Percentiles rank a stretch among this genome's conserved stretches.
Conservation (phyloP, 2,113 vertebrate species). For the Baryphthengus martii region DNA sequence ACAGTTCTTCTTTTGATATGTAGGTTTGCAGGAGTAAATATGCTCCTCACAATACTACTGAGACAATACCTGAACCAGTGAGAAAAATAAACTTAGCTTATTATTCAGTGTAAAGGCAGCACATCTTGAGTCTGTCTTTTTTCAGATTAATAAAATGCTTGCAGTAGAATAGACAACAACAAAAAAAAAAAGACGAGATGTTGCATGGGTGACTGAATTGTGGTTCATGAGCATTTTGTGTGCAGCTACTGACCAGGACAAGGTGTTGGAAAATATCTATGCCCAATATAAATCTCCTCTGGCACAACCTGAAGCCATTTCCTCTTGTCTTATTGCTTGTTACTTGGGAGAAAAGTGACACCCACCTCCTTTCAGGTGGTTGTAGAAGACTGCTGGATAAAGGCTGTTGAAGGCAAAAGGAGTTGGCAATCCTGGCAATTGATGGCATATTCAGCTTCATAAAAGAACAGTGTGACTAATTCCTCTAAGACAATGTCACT, state of each 20-base stretch:
- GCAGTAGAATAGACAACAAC: not conserved
- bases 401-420: not conserved
- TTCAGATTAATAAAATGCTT: not conserved
- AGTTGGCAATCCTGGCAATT: fast-evolving
- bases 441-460: not conserved
- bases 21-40: not conserved
- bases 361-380: no score
- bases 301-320: no score
- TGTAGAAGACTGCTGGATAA: not conserved
- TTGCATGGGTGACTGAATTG: not conserved
- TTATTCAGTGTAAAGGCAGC: not conserved
- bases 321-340: no score
- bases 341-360: no score
- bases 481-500: not conserved
- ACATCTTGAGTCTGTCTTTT: not conserved
- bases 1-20: not conserved
- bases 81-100: not conserved
- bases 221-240: not conserved
- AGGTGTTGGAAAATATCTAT: not conserved
- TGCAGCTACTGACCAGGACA: not conserved
- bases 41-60: not conserved
- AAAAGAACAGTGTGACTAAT: not conserved
- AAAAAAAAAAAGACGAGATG: not conserved
- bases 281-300: no score
- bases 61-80: not conserved